Conservation (phyloP, 2,797 vertebrate species). For the Pseudochirops corinnae region DNA sequence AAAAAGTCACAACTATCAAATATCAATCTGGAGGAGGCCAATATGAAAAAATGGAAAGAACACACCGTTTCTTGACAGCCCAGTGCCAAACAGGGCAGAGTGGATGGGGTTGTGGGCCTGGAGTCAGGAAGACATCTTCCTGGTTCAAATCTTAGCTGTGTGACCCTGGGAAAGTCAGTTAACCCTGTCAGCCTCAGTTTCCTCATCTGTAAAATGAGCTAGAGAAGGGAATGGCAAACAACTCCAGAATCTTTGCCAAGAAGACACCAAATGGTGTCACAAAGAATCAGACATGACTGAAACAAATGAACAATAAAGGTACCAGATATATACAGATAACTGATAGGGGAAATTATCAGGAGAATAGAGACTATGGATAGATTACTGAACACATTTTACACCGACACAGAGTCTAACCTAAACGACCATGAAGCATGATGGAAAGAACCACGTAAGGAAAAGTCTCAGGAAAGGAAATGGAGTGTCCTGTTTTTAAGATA, state of each 20-base stretch:
- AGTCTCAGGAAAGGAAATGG: not conserved
- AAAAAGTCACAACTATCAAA: not conserved
- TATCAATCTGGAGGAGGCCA: not conserved
- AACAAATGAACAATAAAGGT: not conserved
- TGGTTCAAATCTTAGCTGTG: too few relatives aligned
- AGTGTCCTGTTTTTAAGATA: conserved; percentile 4
- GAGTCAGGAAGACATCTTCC: not conserved
- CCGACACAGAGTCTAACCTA: not conserved
- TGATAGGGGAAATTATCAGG: not conserved
- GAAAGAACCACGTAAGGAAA: not conserved
- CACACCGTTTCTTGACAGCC: not conserved
- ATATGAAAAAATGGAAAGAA: not conserved
- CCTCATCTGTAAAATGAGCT: too few relatives aligned
- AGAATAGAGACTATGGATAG: not conserved
- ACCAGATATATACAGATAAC: not conserved
- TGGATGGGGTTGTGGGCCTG: not conserved
- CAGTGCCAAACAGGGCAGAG: not conserved
- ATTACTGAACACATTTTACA: not conserved
- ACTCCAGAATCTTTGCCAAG: too few relatives aligned
- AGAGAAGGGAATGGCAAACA: too few relatives aligned
- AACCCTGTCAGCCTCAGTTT: too few relatives aligned
- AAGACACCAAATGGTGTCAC: too few relatives aligned
- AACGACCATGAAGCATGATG: not conserved
- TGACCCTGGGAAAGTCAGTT: too few relatives aligned
- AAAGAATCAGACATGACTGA: too few relatives aligned